These are phyloP conservation scores for Lymantria dispar DNA, from an alignment of 2,888 invertebrate species.

Conservation along the genomic window DNA sequence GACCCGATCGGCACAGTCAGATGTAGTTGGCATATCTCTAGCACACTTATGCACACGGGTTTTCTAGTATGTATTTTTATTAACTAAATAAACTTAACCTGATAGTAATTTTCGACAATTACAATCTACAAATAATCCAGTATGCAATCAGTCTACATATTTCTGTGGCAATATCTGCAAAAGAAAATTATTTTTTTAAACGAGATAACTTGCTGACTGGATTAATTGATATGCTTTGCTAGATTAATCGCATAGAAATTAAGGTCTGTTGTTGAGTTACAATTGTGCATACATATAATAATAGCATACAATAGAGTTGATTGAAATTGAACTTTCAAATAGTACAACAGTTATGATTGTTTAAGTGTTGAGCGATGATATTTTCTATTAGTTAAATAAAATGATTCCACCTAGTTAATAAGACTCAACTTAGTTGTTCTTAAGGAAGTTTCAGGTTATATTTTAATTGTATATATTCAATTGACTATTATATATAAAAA, in stretches of 20 bases:
- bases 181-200: too few relatives aligned
- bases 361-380: conserved; percentile 17
- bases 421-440: conserved; percentile 70
- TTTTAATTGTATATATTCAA: conserved; percentile 74
- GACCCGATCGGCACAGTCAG: too few relatives aligned
- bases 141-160: too few relatives aligned
- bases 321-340: conserved; percentile 1
- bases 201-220: too few relatives aligned
- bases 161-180: too few relatives aligned
- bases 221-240: too few relatives aligned
- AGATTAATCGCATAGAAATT: neutral
- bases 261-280: neutral
- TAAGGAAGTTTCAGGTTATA: conserved; percentile 64
- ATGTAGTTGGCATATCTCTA: too few relatives aligned
- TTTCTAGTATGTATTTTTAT: too few relatives aligned
- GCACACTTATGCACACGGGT: too few relatives aligned
- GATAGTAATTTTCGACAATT: too few relatives aligned
- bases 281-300: neutral
- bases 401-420: conserved; percentile 75
- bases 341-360: neutral
- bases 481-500: conserved; percentile 71
- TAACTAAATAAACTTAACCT: too few relatives aligned
- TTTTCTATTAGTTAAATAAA: conserved; percentile 42
- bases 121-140: too few relatives aligned
- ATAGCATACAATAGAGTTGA: neutral